Evolutionary conservation across 2,113 vertebrate genomes (phyloP).

Genomic region (Indri indri): DNA sequence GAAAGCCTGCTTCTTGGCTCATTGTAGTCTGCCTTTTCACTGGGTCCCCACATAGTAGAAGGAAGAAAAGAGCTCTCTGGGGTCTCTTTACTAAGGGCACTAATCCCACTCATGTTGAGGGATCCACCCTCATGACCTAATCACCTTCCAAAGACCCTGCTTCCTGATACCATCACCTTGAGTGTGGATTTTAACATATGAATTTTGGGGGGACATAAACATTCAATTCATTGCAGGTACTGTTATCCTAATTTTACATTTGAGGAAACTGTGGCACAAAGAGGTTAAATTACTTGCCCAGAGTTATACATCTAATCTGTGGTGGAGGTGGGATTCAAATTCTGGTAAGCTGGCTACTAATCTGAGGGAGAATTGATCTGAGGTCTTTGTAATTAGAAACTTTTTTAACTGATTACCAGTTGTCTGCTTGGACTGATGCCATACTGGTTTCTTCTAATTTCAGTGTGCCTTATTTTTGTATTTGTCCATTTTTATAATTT

Average conservation of each 20-base stretch:
- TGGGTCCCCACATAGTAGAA: background rate
- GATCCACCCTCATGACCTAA: background rate
- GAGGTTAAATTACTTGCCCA: background rate
- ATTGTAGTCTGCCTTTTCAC: background rate
- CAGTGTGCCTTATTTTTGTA: no score
- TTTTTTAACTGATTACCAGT: no score
- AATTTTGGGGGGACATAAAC: background rate
- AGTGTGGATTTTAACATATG: background rate
- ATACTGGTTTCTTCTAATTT: no score
- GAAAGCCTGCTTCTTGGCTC: background rate
- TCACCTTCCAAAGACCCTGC: background rate
- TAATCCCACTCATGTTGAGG: background rate
- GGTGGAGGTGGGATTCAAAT: no score
- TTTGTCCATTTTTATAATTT: no score
- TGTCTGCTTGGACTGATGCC: no score
- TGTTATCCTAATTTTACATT: background rate
- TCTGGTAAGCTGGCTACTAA: no score
- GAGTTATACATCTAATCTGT: no score
- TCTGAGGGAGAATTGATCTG: no score
- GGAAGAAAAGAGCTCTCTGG: background rate
- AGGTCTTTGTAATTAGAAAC: no score
- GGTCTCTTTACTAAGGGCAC: background rate
- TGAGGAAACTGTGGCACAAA: background rate
- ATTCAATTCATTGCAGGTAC: background rate
- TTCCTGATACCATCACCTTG: background rate